A percentile compares a stretch with the other conserved stretches of the same genome.
phyloP scores from a whole-genome alignment of 92 coral and sea anemone genomes.

The Parazoanthus swiftii region DNA sequence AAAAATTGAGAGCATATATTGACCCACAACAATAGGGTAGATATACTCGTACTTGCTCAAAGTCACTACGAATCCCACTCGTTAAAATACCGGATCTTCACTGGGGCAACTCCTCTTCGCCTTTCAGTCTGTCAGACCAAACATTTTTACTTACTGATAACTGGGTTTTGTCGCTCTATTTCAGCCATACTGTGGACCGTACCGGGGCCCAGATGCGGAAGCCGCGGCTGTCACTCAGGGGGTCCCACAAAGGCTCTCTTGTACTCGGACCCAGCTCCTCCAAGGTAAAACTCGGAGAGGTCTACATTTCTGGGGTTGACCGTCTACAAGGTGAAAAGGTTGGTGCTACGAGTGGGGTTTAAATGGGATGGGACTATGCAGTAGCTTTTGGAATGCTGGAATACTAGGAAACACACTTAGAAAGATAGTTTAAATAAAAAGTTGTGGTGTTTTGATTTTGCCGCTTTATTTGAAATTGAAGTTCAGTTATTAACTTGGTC shows the following conservation, averaged over 20 bases:
- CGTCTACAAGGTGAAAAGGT: constrained; percentile 76
- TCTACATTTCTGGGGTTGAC: constrained; percentile 64
- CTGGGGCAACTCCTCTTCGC: not conserved
- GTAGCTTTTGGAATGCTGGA: not conserved
- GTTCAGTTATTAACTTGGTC: too few species aligned
- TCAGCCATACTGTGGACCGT: not conserved
- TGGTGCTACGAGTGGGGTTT: constrained; percentile 19
- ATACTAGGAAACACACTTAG: not conserved
- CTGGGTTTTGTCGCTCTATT: not conserved
- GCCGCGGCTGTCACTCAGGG: constrained; percentile 56
- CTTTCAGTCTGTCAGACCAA: not conserved
- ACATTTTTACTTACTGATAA: not conserved
- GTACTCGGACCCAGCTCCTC: constrained; percentile 42
- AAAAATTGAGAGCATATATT: too few species aligned
- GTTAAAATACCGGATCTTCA: not conserved
- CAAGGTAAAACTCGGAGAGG: constrained; percentile 71
- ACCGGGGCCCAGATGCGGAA: not conserved
- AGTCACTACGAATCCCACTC: too few species aligned
- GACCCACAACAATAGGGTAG: too few species aligned
- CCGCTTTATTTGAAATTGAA: too few species aligned
- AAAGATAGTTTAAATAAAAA: too few species aligned
- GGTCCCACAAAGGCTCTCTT: constrained; percentile 58
- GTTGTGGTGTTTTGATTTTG: too few species aligned
- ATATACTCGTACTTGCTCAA: too few species aligned
- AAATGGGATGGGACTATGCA: not conserved